Evolutionary conservation across 2,797 vertebrate genomes (phyloP).

Genomic region (Clarias laeviceps): DNA sequence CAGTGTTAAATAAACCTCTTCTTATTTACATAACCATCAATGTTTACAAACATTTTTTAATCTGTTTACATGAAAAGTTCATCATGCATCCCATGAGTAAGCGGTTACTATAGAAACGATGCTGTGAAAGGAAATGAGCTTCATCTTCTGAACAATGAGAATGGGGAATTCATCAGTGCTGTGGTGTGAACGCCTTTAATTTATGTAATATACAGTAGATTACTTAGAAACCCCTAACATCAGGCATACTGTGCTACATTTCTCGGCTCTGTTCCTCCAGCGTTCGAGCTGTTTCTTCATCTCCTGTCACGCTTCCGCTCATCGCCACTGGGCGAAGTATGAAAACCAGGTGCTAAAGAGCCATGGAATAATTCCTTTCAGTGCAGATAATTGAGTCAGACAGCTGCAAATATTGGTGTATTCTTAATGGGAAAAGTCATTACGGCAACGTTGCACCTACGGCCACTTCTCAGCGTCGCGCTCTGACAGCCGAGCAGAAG

Average conservation of each 20-base stretch:
- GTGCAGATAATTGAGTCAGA: slow-evolving; percentile 39
- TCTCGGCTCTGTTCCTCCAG: not conserved
- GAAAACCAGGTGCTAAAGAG: slow-evolving; percentile 41
- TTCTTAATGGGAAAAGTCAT: slow-evolving; percentile 55
- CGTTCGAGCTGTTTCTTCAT: not conserved
- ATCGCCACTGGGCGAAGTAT: not conserved
- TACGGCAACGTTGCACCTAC: slow-evolving; percentile 43
- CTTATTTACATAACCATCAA: not conserved
- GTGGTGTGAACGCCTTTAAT: not conserved
- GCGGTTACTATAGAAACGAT: not conserved
- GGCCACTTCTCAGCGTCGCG: slow-evolving; percentile 44
- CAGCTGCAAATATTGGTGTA: slow-evolving; percentile 42
- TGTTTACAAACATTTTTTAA: not conserved
- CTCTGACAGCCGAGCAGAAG: slow-evolving; percentile 6
- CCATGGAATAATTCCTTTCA: slow-evolving; percentile 17
- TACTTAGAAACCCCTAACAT: not conserved
- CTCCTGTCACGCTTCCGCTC: not conserved
- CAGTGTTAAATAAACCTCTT: not conserved
- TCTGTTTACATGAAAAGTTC: not conserved
- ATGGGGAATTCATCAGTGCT: not conserved
- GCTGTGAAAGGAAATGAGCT: not conserved
- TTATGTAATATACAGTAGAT: not conserved
- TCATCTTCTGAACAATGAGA: not conserved
- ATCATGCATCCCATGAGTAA: too few species aligned
- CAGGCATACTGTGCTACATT: not conserved